Percentiles rank a stretch among this genome's conserved stretches.
Evolutionary conservation across 2,888 invertebrate genomes (phyloP).

Genomic region (Ptychoptera albimana): DNA sequence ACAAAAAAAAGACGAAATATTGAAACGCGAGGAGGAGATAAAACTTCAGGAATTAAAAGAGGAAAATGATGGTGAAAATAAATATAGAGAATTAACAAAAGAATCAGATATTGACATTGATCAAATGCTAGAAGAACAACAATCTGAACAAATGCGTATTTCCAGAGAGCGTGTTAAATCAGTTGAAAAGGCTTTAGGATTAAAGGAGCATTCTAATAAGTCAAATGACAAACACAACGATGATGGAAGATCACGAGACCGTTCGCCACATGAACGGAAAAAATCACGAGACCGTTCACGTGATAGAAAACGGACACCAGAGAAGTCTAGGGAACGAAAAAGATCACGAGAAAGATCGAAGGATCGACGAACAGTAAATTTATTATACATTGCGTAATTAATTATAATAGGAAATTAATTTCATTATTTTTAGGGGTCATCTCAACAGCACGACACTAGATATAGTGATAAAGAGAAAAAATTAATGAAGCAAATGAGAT

Average conservation of each 20-base stretch:
- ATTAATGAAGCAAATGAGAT: constrained; percentile 95
- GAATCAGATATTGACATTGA: constrained; percentile 29
- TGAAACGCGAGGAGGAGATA: constrained; percentile 45
- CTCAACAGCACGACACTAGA: constrained; percentile 95
- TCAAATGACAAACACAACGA: constrained; percentile 19
- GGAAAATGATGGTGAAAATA: constrained; percentile 2
- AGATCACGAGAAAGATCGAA: constrained; percentile 29
- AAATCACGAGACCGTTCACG: constrained; percentile 9
- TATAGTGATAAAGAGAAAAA: constrained; percentile 99
- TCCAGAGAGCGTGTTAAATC: constrained; percentile 7
- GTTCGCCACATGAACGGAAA: not conserved
- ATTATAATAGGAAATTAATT: too few species aligned
- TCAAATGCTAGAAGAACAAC: not conserved
- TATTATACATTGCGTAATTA: constrained; percentile 32
- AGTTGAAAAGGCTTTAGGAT: not conserved
- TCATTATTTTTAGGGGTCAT: constrained; percentile 63
- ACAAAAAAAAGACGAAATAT: constrained; percentile 92
- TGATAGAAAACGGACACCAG: constrained; percentile 10
- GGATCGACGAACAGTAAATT: constrained; percentile 33
- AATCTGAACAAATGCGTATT: not conserved
- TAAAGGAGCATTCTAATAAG: constrained; percentile 21
- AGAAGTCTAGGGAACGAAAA: constrained; percentile 25
- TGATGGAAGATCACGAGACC: constrained; percentile 11
- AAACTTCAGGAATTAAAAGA: constrained; percentile 5
- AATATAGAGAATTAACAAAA: constrained; percentile 16